Percentiles rank a stretch among this genome's conserved stretches.
phyloP scores from a whole-genome alignment of 2,888 invertebrate species.

The Ectropis crepuscularia region DNA sequence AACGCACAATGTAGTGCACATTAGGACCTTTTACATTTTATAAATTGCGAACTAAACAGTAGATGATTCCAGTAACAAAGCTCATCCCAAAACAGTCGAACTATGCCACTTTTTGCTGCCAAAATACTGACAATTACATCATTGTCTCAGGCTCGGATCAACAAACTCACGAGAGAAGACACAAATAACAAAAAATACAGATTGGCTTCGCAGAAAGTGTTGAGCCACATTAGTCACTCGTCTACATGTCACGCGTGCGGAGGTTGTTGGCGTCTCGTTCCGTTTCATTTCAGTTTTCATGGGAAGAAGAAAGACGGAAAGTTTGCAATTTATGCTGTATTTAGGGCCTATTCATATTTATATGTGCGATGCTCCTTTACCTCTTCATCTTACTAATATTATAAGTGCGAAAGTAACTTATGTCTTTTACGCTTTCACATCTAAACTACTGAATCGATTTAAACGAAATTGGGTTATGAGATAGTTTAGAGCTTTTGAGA shows the following conservation, averaged over 20 bases:
- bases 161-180: conserved; percentile 17
- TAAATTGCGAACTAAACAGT: too few species aligned
- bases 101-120: conserved; percentile 11
- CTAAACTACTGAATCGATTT: too few species aligned
- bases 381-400: too few species aligned
- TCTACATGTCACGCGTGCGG: conserved; percentile 5
- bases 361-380: background rate
- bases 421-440: too few species aligned
- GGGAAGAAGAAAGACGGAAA: conserved; percentile 1
- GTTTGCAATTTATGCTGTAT: background rate
- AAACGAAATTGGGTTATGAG: too few species aligned
- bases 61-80: too few species aligned
- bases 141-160: conserved; percentile 21
- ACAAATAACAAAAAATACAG: conserved; percentile 17
- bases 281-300: background rate
- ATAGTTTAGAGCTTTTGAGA: too few species aligned
- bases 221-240: conserved; percentile 9
- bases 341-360: conserved; percentile 3
- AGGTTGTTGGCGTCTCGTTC: background rate
- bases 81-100: background rate
- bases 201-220: conserved; percentile 15
- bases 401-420: too few species aligned
- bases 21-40: too few species aligned
- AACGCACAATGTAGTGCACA: too few species aligned
- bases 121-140: conserved; percentile 25